A percentile compares a stretch with the other conserved stretches of the same genome.
Evolutionary conservation across 2,888 invertebrate genomes (phyloP).

Genomic region (Proisotoma minuta): DNA sequence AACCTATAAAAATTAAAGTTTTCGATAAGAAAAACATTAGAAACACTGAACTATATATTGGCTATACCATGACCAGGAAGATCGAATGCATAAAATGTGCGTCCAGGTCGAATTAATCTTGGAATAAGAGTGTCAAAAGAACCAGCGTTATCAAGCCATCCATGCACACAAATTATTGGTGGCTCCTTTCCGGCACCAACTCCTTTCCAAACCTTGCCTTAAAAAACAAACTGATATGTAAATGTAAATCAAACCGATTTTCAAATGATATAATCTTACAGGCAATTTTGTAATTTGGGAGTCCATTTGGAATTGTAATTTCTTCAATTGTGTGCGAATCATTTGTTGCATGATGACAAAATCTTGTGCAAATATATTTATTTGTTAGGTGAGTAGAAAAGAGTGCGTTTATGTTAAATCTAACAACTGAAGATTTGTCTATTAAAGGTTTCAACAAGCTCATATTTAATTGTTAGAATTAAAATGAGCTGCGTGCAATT

Average conservation of each 20-base stretch:
- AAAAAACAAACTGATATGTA: not conserved
- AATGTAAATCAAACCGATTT: not conserved
- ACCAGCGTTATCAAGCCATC: slow-evolving; percentile 39
- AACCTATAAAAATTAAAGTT: too few species aligned
- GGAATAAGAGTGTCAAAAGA: slow-evolving; percentile 33
- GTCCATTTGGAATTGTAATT: not conserved
- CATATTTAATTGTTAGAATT: too few species aligned
- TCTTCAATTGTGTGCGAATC: not conserved
- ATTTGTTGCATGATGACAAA: too few species aligned
- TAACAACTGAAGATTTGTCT: too few species aligned
- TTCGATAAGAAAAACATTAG: too few species aligned
- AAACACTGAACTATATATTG: too few species aligned
- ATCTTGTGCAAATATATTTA: too few species aligned
- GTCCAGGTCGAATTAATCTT: slow-evolving; percentile 21
- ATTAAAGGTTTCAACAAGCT: too few species aligned
- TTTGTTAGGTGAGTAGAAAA: too few species aligned
- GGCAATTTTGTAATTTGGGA: not conserved
- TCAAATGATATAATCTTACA: not conserved
- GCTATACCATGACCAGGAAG: slow-evolving; percentile 35
- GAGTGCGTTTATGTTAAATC: too few species aligned
- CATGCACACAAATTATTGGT: slow-evolving; percentile 36
- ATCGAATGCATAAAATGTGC: slow-evolving; percentile 30
- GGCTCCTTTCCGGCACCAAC: not conserved
- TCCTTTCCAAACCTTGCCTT: slow-evolving; percentile 32
- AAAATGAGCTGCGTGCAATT: too few species aligned